Evolutionary conservation across 2,888 invertebrate genomes (phyloP).

Genomic region (Noctua janthina): DNA sequence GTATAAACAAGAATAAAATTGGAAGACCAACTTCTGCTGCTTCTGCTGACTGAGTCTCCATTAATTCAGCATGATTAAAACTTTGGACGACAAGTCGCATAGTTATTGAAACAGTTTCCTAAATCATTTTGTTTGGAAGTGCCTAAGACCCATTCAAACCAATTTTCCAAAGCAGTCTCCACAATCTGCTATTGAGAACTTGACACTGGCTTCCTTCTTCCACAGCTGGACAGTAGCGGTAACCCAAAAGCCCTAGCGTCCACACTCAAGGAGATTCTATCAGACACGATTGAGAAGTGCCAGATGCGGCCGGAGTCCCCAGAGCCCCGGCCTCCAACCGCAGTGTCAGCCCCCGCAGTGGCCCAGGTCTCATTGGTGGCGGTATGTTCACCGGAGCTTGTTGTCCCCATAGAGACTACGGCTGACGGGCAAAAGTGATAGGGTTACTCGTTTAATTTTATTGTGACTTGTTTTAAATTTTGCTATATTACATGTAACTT

Average conservation of each 20-base stretch:
- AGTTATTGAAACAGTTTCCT: neutral
- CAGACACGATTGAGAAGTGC: conserved; percentile 82
- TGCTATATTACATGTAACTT: conserved; percentile 68
- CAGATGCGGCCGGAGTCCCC: conserved; percentile 69
- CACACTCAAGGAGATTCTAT: conserved; percentile 84
- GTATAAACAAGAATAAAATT: neutral
- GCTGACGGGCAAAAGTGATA: conserved; percentile 68
- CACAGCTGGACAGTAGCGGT: conserved; percentile 84
- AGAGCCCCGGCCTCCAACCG: conserved; percentile 61
- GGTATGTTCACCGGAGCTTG: conserved; percentile 40
- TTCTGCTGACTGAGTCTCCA: neutral
- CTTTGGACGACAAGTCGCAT: neutral
- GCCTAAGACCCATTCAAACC: neutral
- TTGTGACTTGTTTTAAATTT: conserved; percentile 72
- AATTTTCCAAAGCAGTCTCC: neutral
- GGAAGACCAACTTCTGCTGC: neutral
- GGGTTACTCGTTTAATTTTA: conserved; percentile 69
- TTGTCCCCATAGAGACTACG: conserved; percentile 47
- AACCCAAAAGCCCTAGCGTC: conserved; percentile 84
- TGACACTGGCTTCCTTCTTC: conserved; percentile 13
- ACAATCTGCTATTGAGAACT: neutral
- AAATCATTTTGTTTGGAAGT: neutral
- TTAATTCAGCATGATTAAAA: neutral
- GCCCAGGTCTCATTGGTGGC: conserved; percentile 42
- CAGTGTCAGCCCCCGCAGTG: conserved; percentile 72